These are phyloP conservation scores for Monochamus alternatus DNA, from an alignment of 2,888 invertebrate species.

Conservation along the genomic window DNA sequence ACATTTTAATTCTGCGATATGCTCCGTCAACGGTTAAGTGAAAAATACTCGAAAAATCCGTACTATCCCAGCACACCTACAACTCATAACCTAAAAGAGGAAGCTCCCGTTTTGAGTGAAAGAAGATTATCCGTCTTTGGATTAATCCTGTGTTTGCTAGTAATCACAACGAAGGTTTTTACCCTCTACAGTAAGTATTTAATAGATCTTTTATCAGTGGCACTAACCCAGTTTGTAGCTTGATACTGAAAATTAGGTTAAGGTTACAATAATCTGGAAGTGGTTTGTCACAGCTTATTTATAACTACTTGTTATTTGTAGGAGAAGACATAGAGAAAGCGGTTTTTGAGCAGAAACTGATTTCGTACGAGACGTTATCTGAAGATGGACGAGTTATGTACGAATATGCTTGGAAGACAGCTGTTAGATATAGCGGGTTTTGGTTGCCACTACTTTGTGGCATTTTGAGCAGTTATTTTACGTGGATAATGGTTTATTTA, in stretches of 20 bases:
- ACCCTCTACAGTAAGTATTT: constrained; percentile 65
- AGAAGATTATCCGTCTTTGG: constrained; percentile 64
- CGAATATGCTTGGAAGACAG: constrained; percentile 64
- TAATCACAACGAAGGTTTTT: constrained; percentile 63
- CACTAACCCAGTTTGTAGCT: constrained; percentile 15
- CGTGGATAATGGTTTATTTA: constrained; percentile 76
- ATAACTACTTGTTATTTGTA: constrained; percentile 40
- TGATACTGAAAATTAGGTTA: constrained; percentile 18
- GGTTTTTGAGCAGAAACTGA: constrained; percentile 62
- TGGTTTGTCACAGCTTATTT: neutral
- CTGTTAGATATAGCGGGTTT: constrained; percentile 63
- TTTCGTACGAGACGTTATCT: constrained; percentile 62
- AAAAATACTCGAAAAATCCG: constrained; percentile 44
- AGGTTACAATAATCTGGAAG: constrained; percentile 1
- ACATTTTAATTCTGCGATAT: constrained; percentile 40
- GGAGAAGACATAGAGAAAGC: constrained; percentile 50
- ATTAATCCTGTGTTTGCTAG: constrained; percentile 61
- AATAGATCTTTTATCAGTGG: neutral
- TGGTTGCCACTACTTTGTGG: constrained; percentile 71
- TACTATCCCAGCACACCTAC: constrained; percentile 44
- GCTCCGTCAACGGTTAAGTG: constrained; percentile 53
- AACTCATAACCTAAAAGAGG: constrained; percentile 48
- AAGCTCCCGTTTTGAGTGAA: constrained; percentile 59
- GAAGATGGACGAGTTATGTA: constrained; percentile 67
- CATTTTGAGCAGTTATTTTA: constrained; percentile 72